Evolutionary conservation across 2,888 invertebrate species (phyloP), one percentile per base, ranked within the genome.

Genomic region (Electrophaes corylata): DNA sequence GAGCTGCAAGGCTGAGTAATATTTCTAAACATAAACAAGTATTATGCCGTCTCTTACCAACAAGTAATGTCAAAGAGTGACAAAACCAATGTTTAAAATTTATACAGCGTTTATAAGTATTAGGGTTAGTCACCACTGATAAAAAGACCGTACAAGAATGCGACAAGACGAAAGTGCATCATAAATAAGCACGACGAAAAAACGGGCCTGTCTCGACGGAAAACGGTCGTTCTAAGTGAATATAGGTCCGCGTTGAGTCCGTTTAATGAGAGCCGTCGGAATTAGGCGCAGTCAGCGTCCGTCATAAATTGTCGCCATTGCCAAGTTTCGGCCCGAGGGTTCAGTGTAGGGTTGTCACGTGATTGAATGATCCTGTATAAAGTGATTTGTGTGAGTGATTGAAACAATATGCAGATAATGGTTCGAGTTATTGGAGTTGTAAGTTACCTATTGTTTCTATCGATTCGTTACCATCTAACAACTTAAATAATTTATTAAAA

Each of bases 301-400:
- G 78, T 88, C 89, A 87, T 91, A 90, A 90, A 90, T 90, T 91
- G 86, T 86, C 88, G 79, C 84, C 79, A 74, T 79, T 82, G 76
- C 75, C 67, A 66, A 70, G 72, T 65, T 70, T 65, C 45, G 46
- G 58, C 60, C 59, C 46, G 53, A 47, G 63, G 65, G 60, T 63
- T 26, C 31, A 18, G 56, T 53, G 58, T 54, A 63, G 66, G 64
- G 69, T 54, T 69, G 67, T 46, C 56, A 19, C 26, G 47, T 43
- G 31, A 37, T 14, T 52, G 31, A 46, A 46, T 52, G 46, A 18
- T 31, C 37, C 20, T 37, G 45, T 18, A 44, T 43, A 14, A 10
- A 6, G 16, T 16, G 20, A 12, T 44, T 20, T 16, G 20, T 43
- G 31, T 41, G 50, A 50, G 31, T 33, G 33, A 51, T 43, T 29